Base-by-base conservation (phyloP, 2,113 vertebrate species). In the Empidonax alnorum region DNA sequence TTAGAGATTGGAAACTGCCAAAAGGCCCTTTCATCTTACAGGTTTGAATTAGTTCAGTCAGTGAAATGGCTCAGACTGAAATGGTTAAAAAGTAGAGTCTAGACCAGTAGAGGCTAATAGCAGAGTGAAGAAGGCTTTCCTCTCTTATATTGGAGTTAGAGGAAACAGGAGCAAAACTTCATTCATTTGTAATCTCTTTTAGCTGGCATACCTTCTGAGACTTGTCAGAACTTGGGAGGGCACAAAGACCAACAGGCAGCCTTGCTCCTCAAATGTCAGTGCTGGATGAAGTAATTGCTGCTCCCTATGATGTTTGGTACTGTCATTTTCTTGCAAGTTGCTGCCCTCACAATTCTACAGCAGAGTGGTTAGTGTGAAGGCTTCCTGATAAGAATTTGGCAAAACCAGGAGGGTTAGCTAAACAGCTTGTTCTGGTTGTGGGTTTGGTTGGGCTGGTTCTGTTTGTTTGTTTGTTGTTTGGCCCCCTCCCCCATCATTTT, bases 11-110 rank as follows among this genome's bases (percentile, higher is more conserved):
- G 53, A 92, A 84, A 63, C 22, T 84, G 58, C 31, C 31, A 41
- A 87, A 89, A 91, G 18, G 10, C 23, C 14, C 39, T 91, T 90
- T 87, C 52, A 42, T 84, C 33, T 58, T 47, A 25, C 2, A 59
- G 47, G 13, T 72, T 72, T 89, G 28, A 91, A 79, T 90, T 84
- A 72, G 12, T 84, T 89, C 61, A 84, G 22, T 41, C 27, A 47
- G 17, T 42, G 28, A 66, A 87, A 68, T 21, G 68, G 10, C 49
- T 62, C 46, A 58, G 47, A 41, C 23, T 66, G 61, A 94, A 91
- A 89, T 21, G 41, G 87, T 84, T 87, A 91, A 95, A 95, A 91
- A 82, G 65, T 13, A 71, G 53, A 90, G 52, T 90, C 42, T 77
- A 68, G 58, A 63, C 12, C 9, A 66, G 37, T 24, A 46, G 52